Conservation (phyloP, 35 echinoderm and acorn worm genomes). For the Apostichopus parvimensis region DNA sequence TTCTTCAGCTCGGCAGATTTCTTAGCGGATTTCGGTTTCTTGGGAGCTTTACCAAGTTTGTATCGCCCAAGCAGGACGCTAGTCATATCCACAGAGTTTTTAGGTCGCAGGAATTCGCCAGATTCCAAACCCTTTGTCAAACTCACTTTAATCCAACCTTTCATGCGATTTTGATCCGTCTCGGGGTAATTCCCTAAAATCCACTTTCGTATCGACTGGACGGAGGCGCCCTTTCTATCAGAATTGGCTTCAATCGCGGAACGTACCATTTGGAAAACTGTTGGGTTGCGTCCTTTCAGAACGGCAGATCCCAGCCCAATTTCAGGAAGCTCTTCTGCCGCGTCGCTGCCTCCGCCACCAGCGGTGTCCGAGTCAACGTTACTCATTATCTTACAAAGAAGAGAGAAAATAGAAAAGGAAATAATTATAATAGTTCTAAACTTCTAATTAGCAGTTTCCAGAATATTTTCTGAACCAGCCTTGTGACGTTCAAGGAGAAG, state of each 20-base stretch:
- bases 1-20: neutral
- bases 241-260: constrained; percentile 9
- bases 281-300: neutral
- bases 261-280: neutral
- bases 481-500: too few species aligned
- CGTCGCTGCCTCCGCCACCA: neutral
- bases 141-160: neutral
- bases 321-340: neutral
- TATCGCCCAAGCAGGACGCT: constrained; percentile 13
- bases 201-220: constrained; percentile 15
- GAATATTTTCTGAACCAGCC: too few species aligned
- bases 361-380: too few species aligned
- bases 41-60: constrained; percentile 33
- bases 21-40: constrained; percentile 14
- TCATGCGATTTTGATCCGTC: constrained; percentile 7
- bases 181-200: constrained; percentile 15
- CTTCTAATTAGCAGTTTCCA: too few species aligned
- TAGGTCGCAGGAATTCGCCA: constrained; percentile 24
- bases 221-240: constrained; percentile 37
- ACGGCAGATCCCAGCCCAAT: neutral
- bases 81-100: neutral
- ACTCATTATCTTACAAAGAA: too few species aligned
- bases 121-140: constrained; percentile 21
- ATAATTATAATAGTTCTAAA: too few species aligned
- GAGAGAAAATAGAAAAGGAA: too few species aligned